Evolutionary conservation across 2,888 invertebrate genomes (phyloP).

Genomic region (Coronaproctus castanopsis): DNA sequence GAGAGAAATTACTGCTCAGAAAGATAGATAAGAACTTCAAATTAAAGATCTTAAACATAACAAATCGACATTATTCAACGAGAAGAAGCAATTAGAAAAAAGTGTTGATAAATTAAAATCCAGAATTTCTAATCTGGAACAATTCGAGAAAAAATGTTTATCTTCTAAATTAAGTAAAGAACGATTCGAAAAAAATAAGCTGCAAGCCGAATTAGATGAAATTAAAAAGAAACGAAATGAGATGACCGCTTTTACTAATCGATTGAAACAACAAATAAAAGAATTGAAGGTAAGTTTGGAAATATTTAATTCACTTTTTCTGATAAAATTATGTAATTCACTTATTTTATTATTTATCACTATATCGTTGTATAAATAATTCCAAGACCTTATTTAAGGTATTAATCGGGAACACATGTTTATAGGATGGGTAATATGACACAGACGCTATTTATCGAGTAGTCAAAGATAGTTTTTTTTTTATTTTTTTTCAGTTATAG

Average conservation of each 20-base stretch:
- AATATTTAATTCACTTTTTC: no score
- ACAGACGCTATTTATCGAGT: no score
- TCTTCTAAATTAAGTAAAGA: not conserved
- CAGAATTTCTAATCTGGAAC: not conserved
- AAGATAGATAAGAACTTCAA: not conserved
- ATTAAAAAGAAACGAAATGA: not conserved
- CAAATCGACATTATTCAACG: not conserved
- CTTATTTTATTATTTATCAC: no score
- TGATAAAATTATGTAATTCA: no score
- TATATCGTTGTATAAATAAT: no score
- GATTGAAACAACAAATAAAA: not conserved
- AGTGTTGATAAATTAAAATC: not conserved
- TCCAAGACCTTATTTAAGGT: no score
- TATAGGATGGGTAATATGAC: no score
- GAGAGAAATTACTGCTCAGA: not conserved
- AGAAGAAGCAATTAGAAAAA: not conserved
- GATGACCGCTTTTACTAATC: not conserved
- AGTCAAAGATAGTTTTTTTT: no score
- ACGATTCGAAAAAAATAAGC: not conserved
- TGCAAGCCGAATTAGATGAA: not conserved
- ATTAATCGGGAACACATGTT: no score
- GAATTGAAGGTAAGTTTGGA: not conserved
- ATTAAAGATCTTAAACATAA: not conserved
- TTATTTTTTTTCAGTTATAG: no score
- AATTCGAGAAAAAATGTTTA: not conserved